Base-by-base conservation (phyloP, 30 jellyfish, hydroid and myxozoan genomes). In the Hydractinia echinata region DNA sequence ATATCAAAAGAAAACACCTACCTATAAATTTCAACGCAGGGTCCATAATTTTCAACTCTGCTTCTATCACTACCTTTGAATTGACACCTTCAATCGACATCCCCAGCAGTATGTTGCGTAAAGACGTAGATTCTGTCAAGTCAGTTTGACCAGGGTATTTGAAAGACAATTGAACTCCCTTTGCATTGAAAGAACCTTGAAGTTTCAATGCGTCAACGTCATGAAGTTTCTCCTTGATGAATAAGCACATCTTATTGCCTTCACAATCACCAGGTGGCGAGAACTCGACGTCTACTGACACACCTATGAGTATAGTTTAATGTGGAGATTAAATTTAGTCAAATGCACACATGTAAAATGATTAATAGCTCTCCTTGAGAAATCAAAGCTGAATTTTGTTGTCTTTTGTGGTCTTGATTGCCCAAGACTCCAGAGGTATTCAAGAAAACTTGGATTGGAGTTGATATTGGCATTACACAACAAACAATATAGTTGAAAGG, bases 201-300 rank as follows among this genome's bases (percentile, higher is more conserved):
- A 91, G 66, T 8, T 67, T 67, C 52, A 91, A 73, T 10, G 79
- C 18, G 13, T 87, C 83, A 5, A 79, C 94, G 53, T 64, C 83
- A 21, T 56, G 76, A 14, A 91, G 80, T 66, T 72, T 91, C 16
- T 83, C 81, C 51, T 91, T 86, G 74, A 89, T 81, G 72, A 78
- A 61, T 60, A 80, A 84, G 58, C 97, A 91, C 56, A 91, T 5
- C 50, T 81, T 82, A 55, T 91, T 95, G 10, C 89, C 93, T 61
- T 79, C 82, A 76, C 97, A 91, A 66, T 83, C 95, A 16, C 62
- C 82, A 9, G 97, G 95, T 2, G 81, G 86, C 66, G 55, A 56
- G 77, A 90, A 84, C 11, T 69, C 93, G 4, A 88, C 94, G 20
- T 81, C 39, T 70, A 91, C 72, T 61, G 72, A 18, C 16, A 91